Evolutionary conservation across 2,113 vertebrate genomes (phyloP), one percentile per base, ranked within the genome.

Genomic region (Ptychochromis oligacanthus): DNA sequence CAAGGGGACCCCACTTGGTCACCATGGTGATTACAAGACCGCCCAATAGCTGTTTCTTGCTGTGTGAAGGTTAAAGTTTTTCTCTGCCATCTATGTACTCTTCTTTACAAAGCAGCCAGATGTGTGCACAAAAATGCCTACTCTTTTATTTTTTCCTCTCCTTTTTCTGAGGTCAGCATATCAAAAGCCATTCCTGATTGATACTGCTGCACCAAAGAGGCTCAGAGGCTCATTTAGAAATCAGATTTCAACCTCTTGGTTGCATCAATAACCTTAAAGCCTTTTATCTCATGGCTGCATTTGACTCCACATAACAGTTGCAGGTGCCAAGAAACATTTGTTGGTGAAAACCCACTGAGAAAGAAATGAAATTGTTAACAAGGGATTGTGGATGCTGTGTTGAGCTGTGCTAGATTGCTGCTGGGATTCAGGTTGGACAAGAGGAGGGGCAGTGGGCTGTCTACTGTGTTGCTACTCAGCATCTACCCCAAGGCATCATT

Each of bases 41-140:
- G 65, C 88, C 87, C 84, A 89, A 90, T 93, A 84, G 55, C 80
- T 24, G 54, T 56, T 80, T 88, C 78, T 88, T 90, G 81, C 85
- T 59, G 52, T 91, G 83, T 95, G 93, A 95, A 95, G 92, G 94
- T 95, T 95, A 93, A 95, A 95, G 92, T 95, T 94, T 89, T 82
- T 43, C 78, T 79, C 78, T 80, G 61, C 89, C 75, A 22, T 87
- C 61, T 34, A 58, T 80, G 78, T 59, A 38, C 57, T 82, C 58
- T n/a, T 46, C 17, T 70, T 57, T 58, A 64, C 28, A 46, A 34
- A 38, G 58, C 78, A 74, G 58, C 61, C 52, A 81, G 76, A 67
- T 74, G 49, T 78, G 56, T 56, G 49, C 58, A 88, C 13, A 89
- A 88, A 87, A 62, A 90, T 81, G 55, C 75, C 22, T 17, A 38